Conservation (phyloP, 2,113 vertebrate species). For the Eurypyga helias region DNA sequence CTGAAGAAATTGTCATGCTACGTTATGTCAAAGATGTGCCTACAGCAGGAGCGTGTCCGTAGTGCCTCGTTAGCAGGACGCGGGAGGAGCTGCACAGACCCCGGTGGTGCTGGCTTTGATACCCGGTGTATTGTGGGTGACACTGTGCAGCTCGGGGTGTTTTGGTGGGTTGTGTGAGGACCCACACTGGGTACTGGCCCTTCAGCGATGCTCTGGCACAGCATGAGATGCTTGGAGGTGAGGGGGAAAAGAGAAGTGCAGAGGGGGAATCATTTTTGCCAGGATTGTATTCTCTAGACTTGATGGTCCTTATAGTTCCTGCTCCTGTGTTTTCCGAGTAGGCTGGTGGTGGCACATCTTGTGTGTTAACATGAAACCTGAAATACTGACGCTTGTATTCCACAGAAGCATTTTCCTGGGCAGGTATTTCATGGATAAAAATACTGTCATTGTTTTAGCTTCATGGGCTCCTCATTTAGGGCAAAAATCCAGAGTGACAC, state of each 20-base stretch:
- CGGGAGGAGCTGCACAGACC: slow-evolving; percentile 4
- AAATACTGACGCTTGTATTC: background rate
- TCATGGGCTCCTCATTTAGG: background rate
- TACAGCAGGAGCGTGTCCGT: background rate
- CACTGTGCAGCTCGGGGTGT: background rate
- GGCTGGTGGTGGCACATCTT: background rate
- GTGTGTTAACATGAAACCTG: background rate
- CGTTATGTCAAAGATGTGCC: slow-evolving; percentile 19
- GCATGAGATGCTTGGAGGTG: background rate
- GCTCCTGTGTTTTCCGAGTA: background rate
- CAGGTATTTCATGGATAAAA: background rate
- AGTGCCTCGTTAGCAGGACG: background rate
- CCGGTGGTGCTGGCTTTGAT: background rate
- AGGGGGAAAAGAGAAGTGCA: background rate
- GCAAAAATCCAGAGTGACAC: background rate
- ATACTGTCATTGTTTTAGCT: background rate
- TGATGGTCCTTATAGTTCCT: background rate
- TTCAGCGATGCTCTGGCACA: background rate
- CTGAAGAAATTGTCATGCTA: slow-evolving; percentile 22
- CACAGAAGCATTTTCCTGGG: background rate
- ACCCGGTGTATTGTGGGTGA: background rate
- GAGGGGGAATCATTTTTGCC: background rate
- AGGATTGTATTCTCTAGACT: background rate
- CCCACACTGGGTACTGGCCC: background rate
- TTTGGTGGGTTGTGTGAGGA: background rate